Evolutionary conservation across 2,888 invertebrate genomes (phyloP), one percentile per base, ranked within the genome.

Genomic region (Phortica okadai): DNA sequence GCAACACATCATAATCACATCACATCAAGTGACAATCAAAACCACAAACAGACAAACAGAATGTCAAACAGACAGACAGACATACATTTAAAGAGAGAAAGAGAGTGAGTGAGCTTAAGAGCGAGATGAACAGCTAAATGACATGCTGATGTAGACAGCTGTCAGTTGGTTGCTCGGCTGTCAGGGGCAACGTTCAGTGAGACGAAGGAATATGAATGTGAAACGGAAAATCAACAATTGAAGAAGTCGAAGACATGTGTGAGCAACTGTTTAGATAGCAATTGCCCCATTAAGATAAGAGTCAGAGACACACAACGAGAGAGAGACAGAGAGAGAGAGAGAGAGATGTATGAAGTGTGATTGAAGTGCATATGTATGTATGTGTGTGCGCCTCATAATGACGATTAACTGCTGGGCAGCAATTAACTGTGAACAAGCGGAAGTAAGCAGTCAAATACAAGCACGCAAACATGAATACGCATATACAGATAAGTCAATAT

Each of bases 21-120:
- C 82, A 86, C 86, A 87, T 84, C 87, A 84, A 87, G 86, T 82
- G 87, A 87, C 85, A 87, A 85, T 85, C 84, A 84, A 87, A 84
- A 82, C 86, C 86, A 82, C 86, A 85, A 87, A 86, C 87, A 87
- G 87, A 82, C 82, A 62, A 62, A 62, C 25, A 62, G 25, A 62
- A 62, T 25, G 25, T 16, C 21, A 25, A 62, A 62, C n/a, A 21
- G 66, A 25, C 25, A 14, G 14, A 33, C 66, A 66, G 14, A 33
- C 14, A 59, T 25, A 16, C 14, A 73, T 72, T 50, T 72, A n/a
- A 14, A 45, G 25, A 70, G 62, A 14, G 45, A 5, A 8, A 3
- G 45, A 54, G 4, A 41, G 21, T 54, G 45, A 25, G 44, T 14
- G 25, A 44, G 66, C 42, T 66, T 16, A 62, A 33, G 33, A 33